Base-by-base conservation (phyloP, 2,113 vertebrate genomes). In the Oreotrochilus melanogaster region DNA sequence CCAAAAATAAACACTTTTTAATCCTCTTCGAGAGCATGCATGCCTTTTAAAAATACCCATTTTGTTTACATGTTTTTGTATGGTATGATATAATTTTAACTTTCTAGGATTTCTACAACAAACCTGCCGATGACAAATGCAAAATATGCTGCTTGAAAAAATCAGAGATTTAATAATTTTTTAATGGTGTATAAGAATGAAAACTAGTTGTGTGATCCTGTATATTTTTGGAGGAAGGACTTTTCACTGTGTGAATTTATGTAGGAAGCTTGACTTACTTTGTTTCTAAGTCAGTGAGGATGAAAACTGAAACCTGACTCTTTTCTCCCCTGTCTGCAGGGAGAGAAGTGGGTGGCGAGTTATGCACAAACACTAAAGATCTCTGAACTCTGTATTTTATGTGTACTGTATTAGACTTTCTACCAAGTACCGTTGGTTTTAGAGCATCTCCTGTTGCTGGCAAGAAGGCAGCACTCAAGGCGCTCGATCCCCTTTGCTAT, bases 31-130 rank as follows among this genome's bases (percentile, higher is more conserved):
- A 92, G 42, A 95, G n/a, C 87, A 91, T 91, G 88, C 82, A 96
- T 89, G 62, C 94, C 76, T 96, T 95, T 58, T 39, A 81, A 81
- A 89, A 89, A 53, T 93, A 84, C 58, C 74, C 39, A 47, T 91
- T 95, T 97, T 93, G 85, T 97, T 97, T 97, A 98, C 94, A 96
- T 70, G 85, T 48, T 95, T 96, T 97, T 93, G 54, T 97, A 96
- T 79, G 65, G 43, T 96, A 64, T 95, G 91, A 86, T 94, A 92
- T 95, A 85, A 91, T 71, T 87, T 86, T 85, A 96, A 92, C 93
- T 88, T 90, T 95, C 90, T 97, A 90, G 90, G 87, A 81, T 94
- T 97, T 97, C 87, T 97, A 76, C 94, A 67, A 61, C 78, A 87
- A 92, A 94, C 87, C 92, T 96, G 90, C 79, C 76, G 62, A 85